A percentile compares a stretch with the other conserved stretches of the same genome.
phyloP scores from a whole-genome alignment of 2,888 invertebrate species.

The Heteromurus nitidus region DNA sequence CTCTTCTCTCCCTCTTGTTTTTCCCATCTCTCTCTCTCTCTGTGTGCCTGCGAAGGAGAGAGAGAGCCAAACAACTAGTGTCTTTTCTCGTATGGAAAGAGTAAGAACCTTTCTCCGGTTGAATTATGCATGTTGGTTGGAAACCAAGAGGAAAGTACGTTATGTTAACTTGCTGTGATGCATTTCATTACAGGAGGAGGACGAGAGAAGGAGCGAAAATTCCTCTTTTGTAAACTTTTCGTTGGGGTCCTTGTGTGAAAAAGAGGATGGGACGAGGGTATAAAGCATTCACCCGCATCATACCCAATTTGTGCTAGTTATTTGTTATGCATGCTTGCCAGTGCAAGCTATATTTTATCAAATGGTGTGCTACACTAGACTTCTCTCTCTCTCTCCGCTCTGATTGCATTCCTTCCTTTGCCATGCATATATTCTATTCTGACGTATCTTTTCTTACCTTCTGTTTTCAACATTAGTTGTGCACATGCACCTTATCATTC shows the following conservation, averaged over 20 bases:
- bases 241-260: background rate
- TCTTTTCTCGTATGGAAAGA: background rate
- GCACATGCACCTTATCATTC: no score
- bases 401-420: no score
- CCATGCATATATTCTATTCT: no score
- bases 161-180: conserved; percentile 3
- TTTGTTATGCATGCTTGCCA: conserved; percentile 51
- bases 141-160: background rate
- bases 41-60: background rate
- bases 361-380: no score
- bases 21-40: conserved; percentile 9
- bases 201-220: background rate
- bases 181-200: background rate
- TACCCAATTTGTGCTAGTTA: conserved; percentile 50
- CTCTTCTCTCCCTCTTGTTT: conserved; percentile 8
- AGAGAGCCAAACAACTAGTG: conserved; percentile 21
- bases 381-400: background rate
- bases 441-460: no score
- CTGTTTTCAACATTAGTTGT: no score
- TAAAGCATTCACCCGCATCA: conserved; percentile 34
- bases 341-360: conserved; percentile 56
- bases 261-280: background rate
- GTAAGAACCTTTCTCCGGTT: conserved; percentile 60
- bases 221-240: background rate
- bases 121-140: conserved; percentile 58